Evolutionary conservation across 1,140 invertebrate genomes (phyloP).

Genomic region (Coboldia fuscipes): DNA sequence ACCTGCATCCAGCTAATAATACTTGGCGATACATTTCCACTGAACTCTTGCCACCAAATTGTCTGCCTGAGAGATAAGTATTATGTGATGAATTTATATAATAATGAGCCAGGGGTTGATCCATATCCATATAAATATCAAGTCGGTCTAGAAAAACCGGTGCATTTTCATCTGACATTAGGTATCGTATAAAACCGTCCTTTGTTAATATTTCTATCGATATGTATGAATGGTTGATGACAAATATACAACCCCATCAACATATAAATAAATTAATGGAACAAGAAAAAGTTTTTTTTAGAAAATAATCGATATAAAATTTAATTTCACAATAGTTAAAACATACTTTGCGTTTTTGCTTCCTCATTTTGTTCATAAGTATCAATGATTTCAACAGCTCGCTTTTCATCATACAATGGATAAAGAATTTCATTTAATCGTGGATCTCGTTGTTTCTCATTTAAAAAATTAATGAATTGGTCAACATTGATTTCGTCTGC

Average conservation of each 20-base stretch:
- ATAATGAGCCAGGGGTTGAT: conserved; percentile 92
- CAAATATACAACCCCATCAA: conserved; percentile 1
- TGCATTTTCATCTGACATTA: conserved; percentile 99
- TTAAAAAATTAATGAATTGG: conserved; percentile 86
- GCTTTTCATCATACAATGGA: conserved; percentile 89
- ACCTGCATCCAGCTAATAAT: conserved; percentile 84
- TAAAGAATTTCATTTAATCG: conserved; percentile 97
- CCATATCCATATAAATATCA: conserved; percentile 98
- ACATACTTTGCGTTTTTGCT: conserved; percentile 52
- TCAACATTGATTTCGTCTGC: conserved; percentile 66
- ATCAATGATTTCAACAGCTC: conserved; percentile 80
- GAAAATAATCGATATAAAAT: too few species aligned
- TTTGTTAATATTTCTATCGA: conserved; percentile 38
- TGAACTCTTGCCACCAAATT: conserved; percentile 93
- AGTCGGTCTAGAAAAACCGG: conserved; percentile 93
- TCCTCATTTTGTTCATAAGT: conserved; percentile 82
- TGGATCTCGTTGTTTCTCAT: conserved; percentile 96
- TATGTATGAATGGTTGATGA: neutral
- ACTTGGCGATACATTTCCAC: conserved; percentile 98
- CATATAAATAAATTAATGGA: too few species aligned
- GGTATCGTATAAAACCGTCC: conserved; percentile 88
- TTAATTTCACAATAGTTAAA: conserved; percentile 2
- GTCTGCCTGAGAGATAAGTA: conserved; percentile 89
- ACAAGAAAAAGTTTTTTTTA: too few species aligned
- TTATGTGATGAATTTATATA: conserved; percentile 99